Evolutionary conservation across 2,113 vertebrate genomes (phyloP).

Genomic region (Columba janthina): DNA sequence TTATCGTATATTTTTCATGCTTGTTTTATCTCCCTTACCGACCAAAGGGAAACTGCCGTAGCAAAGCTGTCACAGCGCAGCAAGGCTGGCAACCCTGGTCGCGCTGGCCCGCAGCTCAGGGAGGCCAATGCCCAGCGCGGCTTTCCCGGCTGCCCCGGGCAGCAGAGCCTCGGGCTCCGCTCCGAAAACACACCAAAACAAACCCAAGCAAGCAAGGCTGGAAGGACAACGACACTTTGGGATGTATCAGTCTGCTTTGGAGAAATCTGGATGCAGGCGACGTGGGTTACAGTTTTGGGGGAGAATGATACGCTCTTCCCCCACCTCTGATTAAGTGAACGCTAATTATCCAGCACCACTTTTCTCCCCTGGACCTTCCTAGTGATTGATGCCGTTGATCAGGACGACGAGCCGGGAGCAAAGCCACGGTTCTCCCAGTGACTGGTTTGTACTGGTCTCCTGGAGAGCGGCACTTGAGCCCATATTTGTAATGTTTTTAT

Average conservation of each 20-base stretch:
- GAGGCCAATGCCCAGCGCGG: not conserved
- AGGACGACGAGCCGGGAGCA: not conserved
- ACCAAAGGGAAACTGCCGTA: not conserved
- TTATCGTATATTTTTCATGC: not conserved
- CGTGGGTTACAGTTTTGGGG: not conserved
- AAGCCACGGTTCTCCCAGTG: not conserved
- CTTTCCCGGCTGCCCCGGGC: not conserved
- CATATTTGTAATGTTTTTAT: not conserved
- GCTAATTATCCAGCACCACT: not conserved
- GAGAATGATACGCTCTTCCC: not conserved
- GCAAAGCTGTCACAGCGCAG: accelerated
- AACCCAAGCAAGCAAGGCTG: not conserved
- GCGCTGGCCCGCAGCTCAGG: not conserved
- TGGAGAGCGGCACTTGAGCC: not conserved
- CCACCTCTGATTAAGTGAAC: not conserved
- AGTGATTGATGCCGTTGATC: no score
- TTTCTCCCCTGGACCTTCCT: not conserved
- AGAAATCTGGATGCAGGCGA: not conserved
- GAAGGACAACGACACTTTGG: not conserved
- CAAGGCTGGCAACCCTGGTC: not conserved
- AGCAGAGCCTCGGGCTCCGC: not conserved
- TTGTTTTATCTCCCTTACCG: not conserved
- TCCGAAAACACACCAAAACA: not conserved
- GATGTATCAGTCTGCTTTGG: not conserved
- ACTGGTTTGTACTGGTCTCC: not conserved